Evolutionary conservation across 2,797 vertebrate species (phyloP).

Genomic region (Xenops minutus): DNA sequence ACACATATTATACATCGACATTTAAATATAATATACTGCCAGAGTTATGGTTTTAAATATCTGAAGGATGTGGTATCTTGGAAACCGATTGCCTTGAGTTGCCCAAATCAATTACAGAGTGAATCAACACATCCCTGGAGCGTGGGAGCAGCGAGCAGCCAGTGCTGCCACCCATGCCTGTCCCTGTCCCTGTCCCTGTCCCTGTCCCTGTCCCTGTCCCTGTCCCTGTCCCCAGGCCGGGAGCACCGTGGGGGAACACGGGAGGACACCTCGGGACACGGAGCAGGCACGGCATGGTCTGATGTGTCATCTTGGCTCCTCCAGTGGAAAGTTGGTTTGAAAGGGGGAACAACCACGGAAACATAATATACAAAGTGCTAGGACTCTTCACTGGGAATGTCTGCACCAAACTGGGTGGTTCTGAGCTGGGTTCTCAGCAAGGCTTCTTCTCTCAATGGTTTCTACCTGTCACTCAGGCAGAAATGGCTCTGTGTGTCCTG

Average conservation of each 20-base stretch:
- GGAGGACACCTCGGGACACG: accelerated
- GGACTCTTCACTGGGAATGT: background rate
- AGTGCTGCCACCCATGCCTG: background rate
- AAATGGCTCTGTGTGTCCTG: background rate
- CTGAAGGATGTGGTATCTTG: conserved; percentile 70
- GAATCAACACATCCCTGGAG: conserved; percentile 59
- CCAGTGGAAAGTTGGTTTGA: background rate
- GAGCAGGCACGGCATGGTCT: accelerated
- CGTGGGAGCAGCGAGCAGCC: conserved; percentile 24
- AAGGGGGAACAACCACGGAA: background rate
- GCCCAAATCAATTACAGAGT: conserved; percentile 66
- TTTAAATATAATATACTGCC: conserved; percentile 42
- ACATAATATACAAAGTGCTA: background rate
- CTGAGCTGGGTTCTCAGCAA: background rate
- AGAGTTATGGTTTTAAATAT: conserved; percentile 28
- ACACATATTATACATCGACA: background rate
- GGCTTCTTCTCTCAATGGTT: background rate
- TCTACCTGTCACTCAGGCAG: background rate
- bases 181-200: background rate
- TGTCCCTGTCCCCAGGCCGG: background rate
- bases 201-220: no score
- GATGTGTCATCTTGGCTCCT: background rate
- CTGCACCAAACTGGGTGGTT: accelerated
- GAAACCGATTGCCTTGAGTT: conserved; percentile 68
- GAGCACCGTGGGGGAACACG: background rate